A percentile compares a stretch with the other conserved stretches of the same genome.
These are phyloP conservation scores for Taeniopygia guttata DNA, from an alignment of 2,797 vertebrate species.

Conservation along the genomic window DNA sequence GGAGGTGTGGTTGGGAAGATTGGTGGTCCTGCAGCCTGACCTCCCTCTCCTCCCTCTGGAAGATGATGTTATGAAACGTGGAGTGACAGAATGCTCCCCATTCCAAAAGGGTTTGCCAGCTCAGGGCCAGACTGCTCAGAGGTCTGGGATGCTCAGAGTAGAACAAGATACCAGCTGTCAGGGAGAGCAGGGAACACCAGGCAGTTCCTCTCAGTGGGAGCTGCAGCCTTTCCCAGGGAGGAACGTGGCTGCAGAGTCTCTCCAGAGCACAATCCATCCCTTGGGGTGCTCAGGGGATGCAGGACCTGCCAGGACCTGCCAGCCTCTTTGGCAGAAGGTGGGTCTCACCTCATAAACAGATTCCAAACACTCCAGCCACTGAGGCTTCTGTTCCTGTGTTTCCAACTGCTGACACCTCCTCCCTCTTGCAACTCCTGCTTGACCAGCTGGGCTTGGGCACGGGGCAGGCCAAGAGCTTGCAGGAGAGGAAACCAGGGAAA, in stretches of 20 bases:
- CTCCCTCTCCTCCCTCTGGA: neutral
- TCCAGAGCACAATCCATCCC: rapidly evolving
- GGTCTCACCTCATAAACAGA: neutral
- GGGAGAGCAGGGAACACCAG: rapidly evolving
- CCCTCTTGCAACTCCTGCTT: neutral
- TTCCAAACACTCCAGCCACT: neutral
- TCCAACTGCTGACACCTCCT: neutral
- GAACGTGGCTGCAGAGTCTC: neutral
- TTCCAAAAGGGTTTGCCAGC: neutral
- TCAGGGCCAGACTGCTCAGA: neutral
- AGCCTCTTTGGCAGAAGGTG: constrained; percentile 26
- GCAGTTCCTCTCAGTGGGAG: neutral
- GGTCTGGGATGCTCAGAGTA: neutral
- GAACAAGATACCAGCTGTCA: rapidly evolving
- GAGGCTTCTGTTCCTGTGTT: neutral
- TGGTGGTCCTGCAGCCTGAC: neutral
- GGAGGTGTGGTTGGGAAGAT: neutral
- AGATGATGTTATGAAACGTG: neutral
- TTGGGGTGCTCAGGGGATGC: rapidly evolving
- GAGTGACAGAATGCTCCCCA: neutral
- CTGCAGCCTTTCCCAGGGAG: neutral
- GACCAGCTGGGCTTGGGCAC: neutral
- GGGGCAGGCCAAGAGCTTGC: neutral
- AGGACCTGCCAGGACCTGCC: neutral
- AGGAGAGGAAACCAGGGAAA: neutral